These are phyloP conservation scores for Leucania comma DNA, from an alignment of 2,888 invertebrate species.

Conservation along the genomic window DNA sequence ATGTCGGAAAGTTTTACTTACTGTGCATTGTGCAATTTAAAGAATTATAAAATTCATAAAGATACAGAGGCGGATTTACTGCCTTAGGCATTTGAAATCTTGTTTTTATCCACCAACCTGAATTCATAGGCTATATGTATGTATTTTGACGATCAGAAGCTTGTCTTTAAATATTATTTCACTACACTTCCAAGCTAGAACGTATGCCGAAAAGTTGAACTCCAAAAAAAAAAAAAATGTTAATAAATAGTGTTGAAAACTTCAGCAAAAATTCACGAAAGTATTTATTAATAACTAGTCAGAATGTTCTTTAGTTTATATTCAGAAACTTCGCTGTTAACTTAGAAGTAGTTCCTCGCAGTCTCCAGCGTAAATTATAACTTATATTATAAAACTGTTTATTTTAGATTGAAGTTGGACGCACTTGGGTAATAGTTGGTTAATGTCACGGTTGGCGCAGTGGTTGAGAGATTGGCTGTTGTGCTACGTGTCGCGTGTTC, in stretches of 20 bases:
- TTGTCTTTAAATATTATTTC: too few species aligned
- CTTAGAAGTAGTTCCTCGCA: constrained; percentile 5
- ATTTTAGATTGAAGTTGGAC: neutral
- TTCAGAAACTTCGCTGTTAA: constrained; percentile 18
- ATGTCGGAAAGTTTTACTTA: too few species aligned
- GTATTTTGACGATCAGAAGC: too few species aligned
- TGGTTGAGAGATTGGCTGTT: too few species aligned
- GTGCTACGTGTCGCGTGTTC: too few species aligned
- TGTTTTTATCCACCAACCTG: too few species aligned
- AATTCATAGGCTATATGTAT: too few species aligned
- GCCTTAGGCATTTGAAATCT: too few species aligned
- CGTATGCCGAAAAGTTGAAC: neutral
- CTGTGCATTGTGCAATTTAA: too few species aligned
- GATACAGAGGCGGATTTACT: too few species aligned
- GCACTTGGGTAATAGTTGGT: neutral
- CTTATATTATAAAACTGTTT: constrained; percentile 17
- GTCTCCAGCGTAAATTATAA: constrained; percentile 12
- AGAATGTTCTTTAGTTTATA: neutral
- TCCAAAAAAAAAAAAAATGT: neutral
- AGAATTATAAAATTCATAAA: too few species aligned
- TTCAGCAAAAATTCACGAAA: neutral
- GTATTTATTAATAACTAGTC: neutral
- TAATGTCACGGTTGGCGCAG: too few species aligned
- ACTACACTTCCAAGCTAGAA: neutral
- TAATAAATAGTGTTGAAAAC: neutral